Evolutionary conservation across 2,888 invertebrate species (phyloP).

Genomic region (Melanargia galathea): DNA sequence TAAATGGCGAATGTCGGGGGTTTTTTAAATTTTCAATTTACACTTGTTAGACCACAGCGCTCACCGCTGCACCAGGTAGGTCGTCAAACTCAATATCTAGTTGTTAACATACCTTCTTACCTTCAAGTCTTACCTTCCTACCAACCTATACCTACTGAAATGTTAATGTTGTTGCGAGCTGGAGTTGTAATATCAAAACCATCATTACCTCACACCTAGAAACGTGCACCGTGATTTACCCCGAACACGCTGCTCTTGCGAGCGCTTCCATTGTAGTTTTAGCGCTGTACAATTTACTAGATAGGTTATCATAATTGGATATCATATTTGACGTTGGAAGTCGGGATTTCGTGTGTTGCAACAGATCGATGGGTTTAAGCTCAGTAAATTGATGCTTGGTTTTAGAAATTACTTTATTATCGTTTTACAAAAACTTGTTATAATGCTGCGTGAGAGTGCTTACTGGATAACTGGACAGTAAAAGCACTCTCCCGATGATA

Average conservation of each 20-base stretch:
- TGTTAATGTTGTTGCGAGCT: not conserved
- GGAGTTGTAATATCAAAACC: conserved; percentile 10
- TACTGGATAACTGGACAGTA: no score
- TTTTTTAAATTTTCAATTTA: no score
- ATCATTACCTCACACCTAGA: conserved; percentile 26
- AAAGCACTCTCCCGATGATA: no score
- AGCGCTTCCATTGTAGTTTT: conserved; percentile 34
- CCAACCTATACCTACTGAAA: not conserved
- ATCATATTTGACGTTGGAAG: conserved; percentile 34
- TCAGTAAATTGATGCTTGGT: not conserved
- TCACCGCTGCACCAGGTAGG: no score
- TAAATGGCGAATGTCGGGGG: no score
- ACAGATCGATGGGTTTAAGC: conserved; percentile 14
- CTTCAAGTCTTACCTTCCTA: no score
- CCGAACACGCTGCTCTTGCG: conserved; percentile 9
- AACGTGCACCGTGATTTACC: conserved; percentile 31
- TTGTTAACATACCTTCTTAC: no score
- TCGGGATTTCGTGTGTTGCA: conserved; percentile 20
- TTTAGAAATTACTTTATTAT: not conserved
- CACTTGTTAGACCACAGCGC: no score
- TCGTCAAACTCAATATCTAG: no score
- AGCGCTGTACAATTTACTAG: conserved; percentile 37
- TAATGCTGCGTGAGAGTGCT: no score
- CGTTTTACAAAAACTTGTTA: not conserved
- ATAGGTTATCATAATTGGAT: conserved; percentile 38